A percentile compares a stretch with the other conserved stretches of the same genome.
These are phyloP conservation scores for Elaphurus davidianus DNA, from an alignment of 2,113 vertebrate species.

Conservation along the genomic window DNA sequence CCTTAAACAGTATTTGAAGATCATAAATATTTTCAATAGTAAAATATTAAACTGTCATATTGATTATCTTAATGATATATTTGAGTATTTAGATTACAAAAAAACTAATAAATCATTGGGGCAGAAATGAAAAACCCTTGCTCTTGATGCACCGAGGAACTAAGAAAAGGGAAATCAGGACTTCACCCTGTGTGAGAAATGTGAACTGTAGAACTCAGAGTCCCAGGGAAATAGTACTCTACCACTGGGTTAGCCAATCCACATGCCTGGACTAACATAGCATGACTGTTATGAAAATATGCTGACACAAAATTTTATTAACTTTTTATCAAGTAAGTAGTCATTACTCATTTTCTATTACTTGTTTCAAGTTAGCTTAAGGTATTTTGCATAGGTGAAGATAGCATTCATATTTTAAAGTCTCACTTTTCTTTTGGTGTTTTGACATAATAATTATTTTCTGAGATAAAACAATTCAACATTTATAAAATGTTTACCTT, in stretches of 20 bases:
- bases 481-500: neutral
- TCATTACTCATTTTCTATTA: constrained; percentile 51
- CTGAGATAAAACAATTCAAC: neutral
- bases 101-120: neutral
- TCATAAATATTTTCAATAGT: neutral
- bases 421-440: neutral
- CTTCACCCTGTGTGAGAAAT: neutral
- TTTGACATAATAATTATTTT: constrained; percentile 23
- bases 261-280: constrained; percentile 53
- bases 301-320: constrained; percentile 63
- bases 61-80: neutral
- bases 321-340: constrained; percentile 56
- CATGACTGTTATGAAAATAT: constrained; percentile 57
- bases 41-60: neutral
- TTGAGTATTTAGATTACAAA: neutral
- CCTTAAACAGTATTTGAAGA: neutral
- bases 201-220: neutral
- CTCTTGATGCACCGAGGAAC: neutral
- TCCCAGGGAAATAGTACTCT: neutral
- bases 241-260: constrained; percentile 33
- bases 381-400: neutral
- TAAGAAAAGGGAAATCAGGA: neutral
- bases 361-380: constrained; percentile 49
- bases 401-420: constrained; percentile 71
- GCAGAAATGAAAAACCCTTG: neutral